Evolutionary conservation across 2,113 vertebrate species (phyloP), one percentile per base, ranked within the genome.

Genomic region (Etia nguti): DNA sequence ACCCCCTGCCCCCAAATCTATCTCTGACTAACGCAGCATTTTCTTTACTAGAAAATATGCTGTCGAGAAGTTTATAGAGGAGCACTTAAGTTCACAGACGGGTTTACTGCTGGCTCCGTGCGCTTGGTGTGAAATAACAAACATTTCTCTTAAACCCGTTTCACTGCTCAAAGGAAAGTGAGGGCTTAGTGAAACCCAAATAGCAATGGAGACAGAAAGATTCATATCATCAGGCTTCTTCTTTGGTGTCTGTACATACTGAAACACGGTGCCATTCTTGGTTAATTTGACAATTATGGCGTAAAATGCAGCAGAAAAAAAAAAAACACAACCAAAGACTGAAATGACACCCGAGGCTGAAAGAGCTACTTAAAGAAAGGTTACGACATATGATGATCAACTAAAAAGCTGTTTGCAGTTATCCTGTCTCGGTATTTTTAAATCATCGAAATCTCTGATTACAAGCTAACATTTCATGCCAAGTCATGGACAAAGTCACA

Each of bases 71-170:
- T 95, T 95, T 94, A 95, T 92, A 92, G 91, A 94, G 88, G 83
- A 90, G 86, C 91, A 89, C 89, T 91, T 87, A 79, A 89, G 90
- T 93, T 94, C 90, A 93, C 94, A 94, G 93, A 93, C 91, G 84
- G 94, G 70, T 95, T 95, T 93, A 93, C 89, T 82, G 90, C 92
- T 86, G 94, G 91, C 95, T 95, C 93, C 85, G 59, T 73, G 73
- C 41, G 13, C 73, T 87, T 26, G 83, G 83, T 84, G 90, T 89
- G 91, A 93, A 94, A 93, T 84, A 93, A 95, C 92, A 94, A 94
- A 94, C 93, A 92, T 86, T 81, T 88, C 82, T 92, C 88, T 88
- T 91, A 86, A 93, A 93, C 88, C 41, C 5, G 34, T 90, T 90
- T 92, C 43, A 86, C 86, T 73, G 85, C 86, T 84, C 55, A 3